Evolutionary conservation across 2,888 invertebrate genomes (phyloP).

Genomic region (Habroteleia sp.): DNA sequence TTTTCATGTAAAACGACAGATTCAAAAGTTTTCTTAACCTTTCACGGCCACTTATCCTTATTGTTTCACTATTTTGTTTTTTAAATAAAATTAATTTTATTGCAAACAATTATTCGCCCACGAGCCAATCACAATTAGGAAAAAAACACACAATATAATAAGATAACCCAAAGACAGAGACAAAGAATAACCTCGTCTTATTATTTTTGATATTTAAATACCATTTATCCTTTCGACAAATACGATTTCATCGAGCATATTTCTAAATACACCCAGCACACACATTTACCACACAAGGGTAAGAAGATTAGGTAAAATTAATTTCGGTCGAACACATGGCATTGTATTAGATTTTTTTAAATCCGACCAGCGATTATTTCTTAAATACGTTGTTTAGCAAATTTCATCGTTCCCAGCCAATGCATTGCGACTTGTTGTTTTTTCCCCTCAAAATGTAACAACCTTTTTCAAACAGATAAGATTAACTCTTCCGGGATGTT

Average conservation of each 20-base stretch:
- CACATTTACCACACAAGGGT: too few species aligned
- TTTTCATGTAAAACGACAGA: slow-evolving; percentile 2
- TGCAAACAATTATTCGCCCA: slow-evolving; percentile 1
- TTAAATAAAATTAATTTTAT: slow-evolving; percentile 1
- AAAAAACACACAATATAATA: too few species aligned
- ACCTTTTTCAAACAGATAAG: slow-evolving; percentile 13
- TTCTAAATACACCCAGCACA: too few species aligned
- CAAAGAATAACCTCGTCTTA: too few species aligned
- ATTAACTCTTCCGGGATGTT: slow-evolving; percentile 14
- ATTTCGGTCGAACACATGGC: background rate
- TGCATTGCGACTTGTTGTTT: slow-evolving; percentile 12
- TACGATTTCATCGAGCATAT: too few species aligned
- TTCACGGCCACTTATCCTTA: background rate
- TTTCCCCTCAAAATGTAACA: slow-evolving; percentile 7
- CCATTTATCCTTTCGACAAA: too few species aligned
- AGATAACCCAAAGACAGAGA: too few species aligned
- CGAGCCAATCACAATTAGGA: too few species aligned
- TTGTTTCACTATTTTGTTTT: slow-evolving; percentile 1
- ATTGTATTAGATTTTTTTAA: slow-evolving; percentile 5
- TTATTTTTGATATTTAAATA: too few species aligned
- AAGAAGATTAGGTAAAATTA: background rate
- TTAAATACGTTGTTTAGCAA: background rate
- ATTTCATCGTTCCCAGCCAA: background rate
- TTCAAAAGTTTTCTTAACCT: slow-evolving; percentile 10
- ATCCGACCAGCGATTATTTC: slow-evolving; percentile 8